These are phyloP conservation scores for Arctocebus calabarensis DNA, from an alignment of 2,797 vertebrate genomes.

Conservation along the genomic window DNA sequence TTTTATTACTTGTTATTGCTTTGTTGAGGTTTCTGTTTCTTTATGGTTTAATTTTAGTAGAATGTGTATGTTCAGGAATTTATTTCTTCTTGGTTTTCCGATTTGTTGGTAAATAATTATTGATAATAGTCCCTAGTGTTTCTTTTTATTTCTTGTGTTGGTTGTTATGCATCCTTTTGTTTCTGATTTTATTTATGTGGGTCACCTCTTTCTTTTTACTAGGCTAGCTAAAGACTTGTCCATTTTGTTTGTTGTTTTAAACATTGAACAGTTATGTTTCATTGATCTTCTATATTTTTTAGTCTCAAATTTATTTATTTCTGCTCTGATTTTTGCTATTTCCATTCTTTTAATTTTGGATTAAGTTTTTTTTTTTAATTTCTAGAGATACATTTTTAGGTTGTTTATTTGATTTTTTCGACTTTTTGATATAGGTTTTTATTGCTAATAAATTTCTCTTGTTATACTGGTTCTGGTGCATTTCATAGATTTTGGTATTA, in stretches of 20 bases:
- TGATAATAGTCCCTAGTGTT: not conserved
- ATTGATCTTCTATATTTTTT: not conserved
- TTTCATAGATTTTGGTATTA: not conserved
- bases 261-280: not conserved
- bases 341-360: not conserved
- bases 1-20: not conserved
- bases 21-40: not conserved
- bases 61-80: not conserved
- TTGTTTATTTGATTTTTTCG: not conserved
- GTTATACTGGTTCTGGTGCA: not conserved
- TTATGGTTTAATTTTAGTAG: not conserved
- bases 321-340: not conserved
- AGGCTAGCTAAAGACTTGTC: not conserved
- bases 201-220: not conserved
- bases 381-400: not conserved
- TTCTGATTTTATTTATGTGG: not conserved
- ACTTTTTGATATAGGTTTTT: not conserved
- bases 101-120: not conserved
- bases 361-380: not conserved
- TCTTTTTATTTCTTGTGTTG: not conserved
- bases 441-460: not conserved
- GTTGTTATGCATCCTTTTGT: not conserved
- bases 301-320: not conserved
- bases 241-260: not conserved
- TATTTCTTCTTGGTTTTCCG: not conserved